Evolutionary conservation across 2,797 vertebrate species (phyloP), one percentile per base, ranked within the genome.

Genomic region (Notolepis coatsorum): DNA sequence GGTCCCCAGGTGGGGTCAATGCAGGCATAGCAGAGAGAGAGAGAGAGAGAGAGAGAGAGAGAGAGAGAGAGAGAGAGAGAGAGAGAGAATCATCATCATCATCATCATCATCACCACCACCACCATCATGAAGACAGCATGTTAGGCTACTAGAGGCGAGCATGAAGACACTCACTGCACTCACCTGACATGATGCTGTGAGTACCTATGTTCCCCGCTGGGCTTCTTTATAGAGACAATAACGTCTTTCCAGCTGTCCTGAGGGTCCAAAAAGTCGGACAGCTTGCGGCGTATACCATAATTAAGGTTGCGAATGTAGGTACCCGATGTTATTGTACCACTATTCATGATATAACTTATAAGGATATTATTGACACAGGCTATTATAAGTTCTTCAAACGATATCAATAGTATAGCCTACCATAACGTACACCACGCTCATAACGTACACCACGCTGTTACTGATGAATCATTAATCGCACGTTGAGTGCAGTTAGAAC

Each of bases 181-280:
- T n/a, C 64, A 98, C 97, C 95, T 91, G 61, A 98, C 90, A 37
- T 98, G 95, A 67, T 86, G 80, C 61, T 97, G 97, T 21, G 84
- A 91, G 84, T 99, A 99, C 85, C 91, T 91, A 13, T 80, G 72
- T 62, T 94, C 92, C 0, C 97, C 97, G 0, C 82, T 90, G 1
- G 93, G 75, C 70, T 90, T 89, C 64, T 86, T 86, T 77, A 99
- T 95, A 15, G 90, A 93, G 0, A 82, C 71, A 0, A 94, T 89
- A 5, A 99, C 67, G 0, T 92, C 93, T 81, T 88, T 99, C 97
- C 97, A 97, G 2, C 78, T 89, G 38, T 97, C 94, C 3, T 96
- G 93, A 2, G 96, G 95, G 63, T 99, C 97, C 75, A 98, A 71
- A 73, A 94, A 93, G 41, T 96, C 95, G 0, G 95, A 91, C 57